These are phyloP conservation scores for Elmis aenea DNA, from an alignment of 2,888 invertebrate species.

Conservation along the genomic window DNA sequence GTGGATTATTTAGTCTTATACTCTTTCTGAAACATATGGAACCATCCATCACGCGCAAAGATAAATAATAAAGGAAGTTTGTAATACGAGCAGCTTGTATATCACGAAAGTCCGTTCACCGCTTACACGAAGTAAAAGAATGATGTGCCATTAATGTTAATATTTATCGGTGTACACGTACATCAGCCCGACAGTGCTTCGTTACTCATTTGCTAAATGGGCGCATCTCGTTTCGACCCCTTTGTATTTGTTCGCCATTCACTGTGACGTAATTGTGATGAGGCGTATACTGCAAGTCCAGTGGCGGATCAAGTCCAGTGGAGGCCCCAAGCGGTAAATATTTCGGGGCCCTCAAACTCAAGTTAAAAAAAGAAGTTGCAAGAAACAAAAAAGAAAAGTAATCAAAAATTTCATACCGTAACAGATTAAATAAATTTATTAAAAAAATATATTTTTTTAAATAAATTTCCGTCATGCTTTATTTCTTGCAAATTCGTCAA, in stretches of 20 bases:
- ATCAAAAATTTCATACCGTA: too few relatives aligned
- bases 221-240: constrained; percentile 4
- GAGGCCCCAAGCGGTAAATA: too few relatives aligned
- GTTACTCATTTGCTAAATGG: constrained; percentile 12
- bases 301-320: too few relatives aligned
- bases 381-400: too few relatives aligned
- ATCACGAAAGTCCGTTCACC: constrained; percentile 20
- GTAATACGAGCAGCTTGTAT: constrained; percentile 22
- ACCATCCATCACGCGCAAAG: constrained; percentile 25
- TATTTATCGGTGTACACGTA: constrained; percentile 23
- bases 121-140: constrained; percentile 17
- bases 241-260: constrained; percentile 10
- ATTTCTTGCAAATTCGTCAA: too few relatives aligned
- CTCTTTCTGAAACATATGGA: constrained; percentile 12
- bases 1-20: constrained; percentile 15
- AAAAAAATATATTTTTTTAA: too few relatives aligned
- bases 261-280: too few relatives aligned
- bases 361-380: too few relatives aligned
- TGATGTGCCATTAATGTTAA: constrained; percentile 23
- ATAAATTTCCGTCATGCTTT: too few relatives aligned
- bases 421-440: too few relatives aligned
- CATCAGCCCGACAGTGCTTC: constrained; percentile 4
- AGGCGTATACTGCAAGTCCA: too few relatives aligned
- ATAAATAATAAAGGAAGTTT: constrained; percentile 25
- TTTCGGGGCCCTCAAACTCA: too few relatives aligned